Conservation (phyloP, 2,888 invertebrate species). For the Amphimallon solstitiale region DNA sequence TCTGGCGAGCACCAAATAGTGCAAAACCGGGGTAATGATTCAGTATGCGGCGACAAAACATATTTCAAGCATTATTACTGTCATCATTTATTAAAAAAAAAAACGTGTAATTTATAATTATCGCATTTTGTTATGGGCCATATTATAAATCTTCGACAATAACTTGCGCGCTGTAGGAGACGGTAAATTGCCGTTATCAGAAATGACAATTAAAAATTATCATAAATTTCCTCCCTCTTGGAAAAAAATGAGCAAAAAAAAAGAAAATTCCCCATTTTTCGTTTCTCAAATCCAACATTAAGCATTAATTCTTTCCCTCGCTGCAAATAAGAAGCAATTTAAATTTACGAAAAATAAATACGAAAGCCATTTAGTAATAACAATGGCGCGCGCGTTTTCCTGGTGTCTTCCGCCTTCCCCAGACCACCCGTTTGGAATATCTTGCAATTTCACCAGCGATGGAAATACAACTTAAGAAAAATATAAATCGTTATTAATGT, state of each 20-base stretch:
- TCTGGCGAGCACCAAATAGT: too few species aligned
- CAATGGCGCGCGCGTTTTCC: not conserved
- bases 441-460: slow-evolving; percentile 3
- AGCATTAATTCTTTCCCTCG: not conserved
- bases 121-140: too few species aligned
- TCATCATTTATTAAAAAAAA: too few species aligned
- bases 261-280: too few species aligned
- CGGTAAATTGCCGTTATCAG: not conserved
- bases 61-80: too few species aligned
- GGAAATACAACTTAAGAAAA: slow-evolving; percentile 7
- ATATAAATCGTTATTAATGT: slow-evolving; percentile 46
- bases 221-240: not conserved
- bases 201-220: slow-evolving; percentile 5
- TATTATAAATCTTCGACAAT: too few species aligned
- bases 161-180: not conserved
- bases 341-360: slow-evolving; percentile 6
- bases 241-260: too few species aligned
- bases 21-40: too few species aligned
- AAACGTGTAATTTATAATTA: too few species aligned
- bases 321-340: not conserved
- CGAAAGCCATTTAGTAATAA: slow-evolving; percentile 8
- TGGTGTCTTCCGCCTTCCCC: not conserved
- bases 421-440: not conserved
- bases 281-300: not conserved
- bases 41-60: too few species aligned